Conservation (phyloP, 2,113 vertebrate genomes). For the Myrmecophaga tridactyla region DNA sequence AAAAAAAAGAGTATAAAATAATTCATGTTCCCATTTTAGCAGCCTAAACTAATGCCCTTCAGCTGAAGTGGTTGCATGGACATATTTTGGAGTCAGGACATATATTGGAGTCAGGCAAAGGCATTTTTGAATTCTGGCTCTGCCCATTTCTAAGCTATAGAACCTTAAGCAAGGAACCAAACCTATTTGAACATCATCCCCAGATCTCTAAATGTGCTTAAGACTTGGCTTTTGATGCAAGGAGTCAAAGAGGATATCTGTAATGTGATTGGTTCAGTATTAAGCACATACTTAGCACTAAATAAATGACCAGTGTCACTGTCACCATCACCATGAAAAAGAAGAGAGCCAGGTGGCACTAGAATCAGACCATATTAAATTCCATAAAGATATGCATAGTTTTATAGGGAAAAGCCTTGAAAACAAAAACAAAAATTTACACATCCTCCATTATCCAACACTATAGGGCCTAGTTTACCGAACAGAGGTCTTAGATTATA, state of each 20-base stretch:
- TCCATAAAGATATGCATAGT: neutral
- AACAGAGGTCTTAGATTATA: too few relatives aligned
- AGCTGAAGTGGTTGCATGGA: neutral
- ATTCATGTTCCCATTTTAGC: neutral
- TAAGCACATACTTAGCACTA: neutral
- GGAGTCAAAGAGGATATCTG: neutral
- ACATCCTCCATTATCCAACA: too few relatives aligned
- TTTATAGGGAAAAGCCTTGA: neutral
- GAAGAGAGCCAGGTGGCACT: neutral
- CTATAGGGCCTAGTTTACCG: neutral
- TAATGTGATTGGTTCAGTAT: neutral
- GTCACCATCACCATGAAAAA: neutral
- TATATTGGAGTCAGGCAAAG: neutral
- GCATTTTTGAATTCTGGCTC: neutral
- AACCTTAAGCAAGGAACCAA: neutral
- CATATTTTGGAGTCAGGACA: too few relatives aligned
- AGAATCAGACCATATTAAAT: neutral
- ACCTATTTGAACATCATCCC: neutral
- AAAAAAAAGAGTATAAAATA: neutral
- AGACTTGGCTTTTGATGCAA: neutral
- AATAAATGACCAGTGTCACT: neutral
- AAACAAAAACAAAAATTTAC: neutral
- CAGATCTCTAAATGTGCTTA: neutral
- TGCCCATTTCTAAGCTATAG: neutral
- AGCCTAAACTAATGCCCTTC: neutral